Percentiles rank a stretch among this genome's conserved stretches.
phyloP scores from a whole-genome alignment of 2,888 invertebrate species.

The Cerastoderma edule region DNA sequence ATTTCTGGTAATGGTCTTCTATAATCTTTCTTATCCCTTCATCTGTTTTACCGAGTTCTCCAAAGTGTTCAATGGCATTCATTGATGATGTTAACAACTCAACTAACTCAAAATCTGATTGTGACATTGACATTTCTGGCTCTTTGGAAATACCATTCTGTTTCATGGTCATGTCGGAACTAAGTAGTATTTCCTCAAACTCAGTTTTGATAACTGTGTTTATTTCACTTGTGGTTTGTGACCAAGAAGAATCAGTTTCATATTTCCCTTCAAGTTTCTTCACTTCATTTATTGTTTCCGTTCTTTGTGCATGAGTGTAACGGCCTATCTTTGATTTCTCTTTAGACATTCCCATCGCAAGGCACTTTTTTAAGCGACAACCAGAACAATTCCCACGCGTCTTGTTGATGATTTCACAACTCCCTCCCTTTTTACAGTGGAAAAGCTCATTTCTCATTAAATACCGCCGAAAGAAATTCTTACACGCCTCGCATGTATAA shows the following conservation, averaged over 20 bases:
- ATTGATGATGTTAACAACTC: conserved; percentile 30
- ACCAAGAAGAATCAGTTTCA: not conserved
- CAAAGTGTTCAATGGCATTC: conserved; percentile 56
- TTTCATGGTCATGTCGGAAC: too few relatives aligned
- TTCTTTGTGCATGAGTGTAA: conserved; percentile 56
- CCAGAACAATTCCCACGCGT: conserved; percentile 60
- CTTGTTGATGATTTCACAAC: conserved; percentile 44
- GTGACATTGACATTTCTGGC: not conserved
- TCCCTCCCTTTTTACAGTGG: conserved; percentile 51
- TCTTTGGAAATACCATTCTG: not conserved
- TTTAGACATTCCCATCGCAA: conserved; percentile 58
- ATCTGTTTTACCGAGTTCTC: conserved; percentile 39
- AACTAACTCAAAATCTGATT: conserved; percentile 31
- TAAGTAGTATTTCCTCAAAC: not conserved
- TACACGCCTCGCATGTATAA: conserved; percentile 61
- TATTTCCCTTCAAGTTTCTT: conserved; percentile 56
- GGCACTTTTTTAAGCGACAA: conserved; percentile 55
- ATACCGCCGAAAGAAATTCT: conserved; percentile 58
- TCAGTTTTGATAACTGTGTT: not conserved
- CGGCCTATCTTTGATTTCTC: conserved; percentile 55
- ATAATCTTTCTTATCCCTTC: conserved; percentile 47
- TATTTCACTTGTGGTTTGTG: not conserved
- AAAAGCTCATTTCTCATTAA: conserved; percentile 48
- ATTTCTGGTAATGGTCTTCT: conserved; percentile 54
- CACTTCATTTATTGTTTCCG: conserved; percentile 56